These are phyloP conservation scores for Colius striatus DNA, from an alignment of 2,113 vertebrate genomes.

Conservation along the genomic window DNA sequence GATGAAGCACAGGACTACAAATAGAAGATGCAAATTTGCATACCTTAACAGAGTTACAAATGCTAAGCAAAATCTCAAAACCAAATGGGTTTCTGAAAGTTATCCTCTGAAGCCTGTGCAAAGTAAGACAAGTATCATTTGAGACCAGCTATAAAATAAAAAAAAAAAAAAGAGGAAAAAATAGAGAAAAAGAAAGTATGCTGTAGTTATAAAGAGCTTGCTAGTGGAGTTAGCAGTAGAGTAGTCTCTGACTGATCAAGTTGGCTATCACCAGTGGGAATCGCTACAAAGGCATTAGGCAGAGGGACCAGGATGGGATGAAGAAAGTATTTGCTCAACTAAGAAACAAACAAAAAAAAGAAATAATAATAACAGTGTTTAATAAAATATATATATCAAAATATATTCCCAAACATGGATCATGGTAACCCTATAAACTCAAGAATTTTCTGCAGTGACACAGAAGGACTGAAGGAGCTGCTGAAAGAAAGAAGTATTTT, in stretches of 20 bases:
- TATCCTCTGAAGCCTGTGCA: background rate
- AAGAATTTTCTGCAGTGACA: background rate
- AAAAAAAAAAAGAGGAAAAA: no score
- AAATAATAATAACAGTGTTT: background rate
- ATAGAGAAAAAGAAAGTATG: background rate
- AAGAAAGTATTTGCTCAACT: background rate
- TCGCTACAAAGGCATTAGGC: background rate
- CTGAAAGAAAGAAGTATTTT: background rate
- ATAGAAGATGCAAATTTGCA: background rate
- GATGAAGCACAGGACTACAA: background rate
- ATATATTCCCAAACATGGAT: background rate
- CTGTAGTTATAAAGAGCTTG: background rate
- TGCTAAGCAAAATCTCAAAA: background rate
- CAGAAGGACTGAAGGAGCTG: background rate
- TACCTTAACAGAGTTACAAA: background rate
- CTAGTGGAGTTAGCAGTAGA: conserved; percentile 11
- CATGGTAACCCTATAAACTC: background rate
- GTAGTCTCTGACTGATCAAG: background rate
- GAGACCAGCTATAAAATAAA: background rate
- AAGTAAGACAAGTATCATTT: background rate
- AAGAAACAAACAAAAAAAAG: background rate
- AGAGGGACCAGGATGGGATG: background rate
- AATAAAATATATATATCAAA: background rate
- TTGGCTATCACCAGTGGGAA: background rate
- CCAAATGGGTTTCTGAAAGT: background rate